Evolutionary conservation across 2,888 invertebrate species (phyloP).

Genomic region (Pyrochroa serraticornis): DNA sequence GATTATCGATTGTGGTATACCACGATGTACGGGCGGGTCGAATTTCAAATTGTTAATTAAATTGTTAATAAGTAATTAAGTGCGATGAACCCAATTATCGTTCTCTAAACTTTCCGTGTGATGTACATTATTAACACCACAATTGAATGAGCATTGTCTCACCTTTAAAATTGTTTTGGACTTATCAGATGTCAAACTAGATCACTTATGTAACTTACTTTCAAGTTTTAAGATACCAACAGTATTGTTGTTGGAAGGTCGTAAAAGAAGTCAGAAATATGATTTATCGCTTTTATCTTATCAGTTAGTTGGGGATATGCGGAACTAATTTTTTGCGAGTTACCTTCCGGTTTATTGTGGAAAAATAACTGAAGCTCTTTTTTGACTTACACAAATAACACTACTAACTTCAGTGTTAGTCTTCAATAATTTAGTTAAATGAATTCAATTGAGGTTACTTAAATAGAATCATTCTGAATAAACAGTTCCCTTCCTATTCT

Average conservation of each 20-base stretch:
- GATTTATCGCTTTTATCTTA: neutral
- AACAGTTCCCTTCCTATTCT: neutral
- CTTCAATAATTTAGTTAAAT: constrained; percentile 3
- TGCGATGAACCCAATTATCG: too few relatives aligned
- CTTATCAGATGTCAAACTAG: too few relatives aligned
- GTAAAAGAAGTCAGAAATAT: too few relatives aligned
- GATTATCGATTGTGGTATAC: constrained; percentile 15
- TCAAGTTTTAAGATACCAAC: too few relatives aligned
- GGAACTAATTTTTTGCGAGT: neutral
- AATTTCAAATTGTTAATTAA: neutral
- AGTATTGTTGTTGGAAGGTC: too few relatives aligned
- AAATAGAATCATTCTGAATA: constrained; percentile 12
- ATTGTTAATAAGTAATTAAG: neutral
- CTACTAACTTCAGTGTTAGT: neutral
- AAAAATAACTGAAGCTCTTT: neutral
- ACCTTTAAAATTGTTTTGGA: too few relatives aligned
- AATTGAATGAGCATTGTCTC: too few relatives aligned
- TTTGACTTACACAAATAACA: neutral
- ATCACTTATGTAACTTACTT: too few relatives aligned
- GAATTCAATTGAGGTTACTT: constrained; percentile 16
- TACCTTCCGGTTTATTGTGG: neutral
- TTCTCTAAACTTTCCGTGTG: too few relatives aligned
- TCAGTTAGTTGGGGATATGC: neutral
- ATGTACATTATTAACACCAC: too few relatives aligned
- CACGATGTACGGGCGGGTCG: neutral